Conservation (phyloP, 2,113 vertebrate genomes). For the Lates calcarifer region DNA sequence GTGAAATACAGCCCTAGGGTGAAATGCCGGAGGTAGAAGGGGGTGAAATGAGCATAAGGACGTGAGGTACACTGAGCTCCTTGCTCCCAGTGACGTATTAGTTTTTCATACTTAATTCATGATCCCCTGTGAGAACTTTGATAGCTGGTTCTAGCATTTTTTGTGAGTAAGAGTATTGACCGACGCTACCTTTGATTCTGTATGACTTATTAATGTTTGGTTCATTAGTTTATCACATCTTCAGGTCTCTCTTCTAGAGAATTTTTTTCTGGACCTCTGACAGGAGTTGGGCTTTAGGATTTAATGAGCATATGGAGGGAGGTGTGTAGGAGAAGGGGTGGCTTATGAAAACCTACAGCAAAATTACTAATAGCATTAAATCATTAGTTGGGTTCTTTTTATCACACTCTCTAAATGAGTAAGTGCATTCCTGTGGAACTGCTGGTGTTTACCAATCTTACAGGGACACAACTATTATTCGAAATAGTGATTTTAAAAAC, state of each 20-base stretch:
- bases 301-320: constrained; percentile 38
- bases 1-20: constrained; percentile 68
- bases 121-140: constrained; percentile 57
- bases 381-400: not conserved
- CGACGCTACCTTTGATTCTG: constrained; percentile 73
- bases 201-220: constrained; percentile 81
- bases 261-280: constrained; percentile 22
- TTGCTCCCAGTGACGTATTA: constrained; percentile 79
- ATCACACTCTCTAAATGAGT: not conserved
- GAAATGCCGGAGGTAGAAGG: not conserved
- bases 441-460: not conserved
- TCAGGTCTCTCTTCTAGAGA: constrained; percentile 26
- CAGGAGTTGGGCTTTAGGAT: constrained; percentile 26
- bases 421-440: not conserved
- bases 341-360: constrained; percentile 14
- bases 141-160: constrained; percentile 62
- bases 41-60: constrained; percentile 55
- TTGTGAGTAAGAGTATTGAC: constrained; percentile 65
- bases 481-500: constrained; percentile 1
- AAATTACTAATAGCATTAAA: constrained; percentile 17
- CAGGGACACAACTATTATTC: not conserved
- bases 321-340: constrained; percentile 13
- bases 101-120: constrained; percentile 84
- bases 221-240: constrained; percentile 73
- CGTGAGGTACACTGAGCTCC: constrained; percentile 60